Evolutionary conservation across 2,113 vertebrate genomes (phyloP).

Genomic region (Nannobrachium achirus): DNA sequence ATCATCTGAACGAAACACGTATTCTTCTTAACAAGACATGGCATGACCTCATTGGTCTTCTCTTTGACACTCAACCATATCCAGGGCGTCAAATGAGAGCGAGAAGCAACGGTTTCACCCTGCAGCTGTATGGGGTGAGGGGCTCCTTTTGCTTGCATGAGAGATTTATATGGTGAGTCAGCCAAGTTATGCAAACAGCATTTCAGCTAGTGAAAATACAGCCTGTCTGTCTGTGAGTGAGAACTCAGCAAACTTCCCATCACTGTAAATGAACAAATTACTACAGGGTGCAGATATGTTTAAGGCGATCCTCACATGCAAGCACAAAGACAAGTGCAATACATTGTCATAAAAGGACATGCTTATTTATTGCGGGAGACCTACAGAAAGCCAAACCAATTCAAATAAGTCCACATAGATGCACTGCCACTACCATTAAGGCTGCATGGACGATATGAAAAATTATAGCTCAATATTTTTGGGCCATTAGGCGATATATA

Average conservation of each 20-base stretch:
- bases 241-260: no score
- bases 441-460: no score
- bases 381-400: neutral
- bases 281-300: neutral
- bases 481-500: no score
- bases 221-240: neutral
- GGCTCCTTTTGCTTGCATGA: conserved; percentile 31
- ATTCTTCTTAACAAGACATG: no score
- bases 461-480: no score
- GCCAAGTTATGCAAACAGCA: conserved; percentile 34
- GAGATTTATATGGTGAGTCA: conserved; percentile 52
- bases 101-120: conserved; percentile 49
- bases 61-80: neutral
- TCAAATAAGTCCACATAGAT: neutral
- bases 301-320: neutral
- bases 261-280: neutral
- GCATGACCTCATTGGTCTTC: neutral
- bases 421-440: no score
- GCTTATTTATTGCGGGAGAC: neutral
- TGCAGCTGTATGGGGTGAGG: conserved; percentile 56
- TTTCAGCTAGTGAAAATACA: conserved; percentile 16
- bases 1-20: no score
- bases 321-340: neutral
- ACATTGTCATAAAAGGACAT: neutral
- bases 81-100: conserved; percentile 17